Percentiles rank a stretch among this genome's conserved stretches.
phyloP scores from a whole-genome alignment of 1,140 invertebrate genomes.

The Acromyrmex charruanus region DNA sequence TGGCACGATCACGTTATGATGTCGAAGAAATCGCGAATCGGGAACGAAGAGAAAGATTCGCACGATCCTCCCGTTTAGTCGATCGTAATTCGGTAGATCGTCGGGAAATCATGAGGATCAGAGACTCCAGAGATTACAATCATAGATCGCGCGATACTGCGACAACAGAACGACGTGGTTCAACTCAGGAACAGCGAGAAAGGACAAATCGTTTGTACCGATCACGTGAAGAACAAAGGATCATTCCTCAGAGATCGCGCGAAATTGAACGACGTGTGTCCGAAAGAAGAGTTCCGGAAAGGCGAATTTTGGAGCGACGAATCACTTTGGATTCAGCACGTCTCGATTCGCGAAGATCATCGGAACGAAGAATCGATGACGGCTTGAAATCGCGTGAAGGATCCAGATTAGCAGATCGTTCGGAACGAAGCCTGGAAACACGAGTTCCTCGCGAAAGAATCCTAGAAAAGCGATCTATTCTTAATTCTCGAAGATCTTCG shows the following conservation, averaged over 20 bases:
- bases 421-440: conserved; percentile 2
- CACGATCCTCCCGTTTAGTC: neutral
- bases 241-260: neutral
- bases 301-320: conserved; percentile 15
- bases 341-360: conserved; percentile 15
- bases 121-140: conserved; percentile 2
- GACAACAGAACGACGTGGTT: too few species aligned
- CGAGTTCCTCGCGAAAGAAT: conserved; percentile 3
- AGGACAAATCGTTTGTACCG: neutral
- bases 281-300: neutral
- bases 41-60: conserved; percentile 37
- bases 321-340: neutral
- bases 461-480: neutral
- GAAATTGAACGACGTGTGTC: conserved; percentile 41
- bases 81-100: conserved; percentile 36
- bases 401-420: conserved; percentile 9
- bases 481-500: neutral
- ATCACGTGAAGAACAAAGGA: conserved; percentile 23
- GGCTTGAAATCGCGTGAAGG: conserved; percentile 18
- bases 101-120: conserved; percentile 16
- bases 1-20: neutral
- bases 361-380: conserved; percentile 14
- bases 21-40: neutral
- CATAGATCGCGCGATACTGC: conserved; percentile 11
- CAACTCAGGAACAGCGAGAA: conserved; percentile 21